Percentiles rank a stretch among this genome's conserved stretches.
Evolutionary conservation across 1,140 invertebrate genomes (phyloP).

Genomic region (Lepidurus arcticus): DNA sequence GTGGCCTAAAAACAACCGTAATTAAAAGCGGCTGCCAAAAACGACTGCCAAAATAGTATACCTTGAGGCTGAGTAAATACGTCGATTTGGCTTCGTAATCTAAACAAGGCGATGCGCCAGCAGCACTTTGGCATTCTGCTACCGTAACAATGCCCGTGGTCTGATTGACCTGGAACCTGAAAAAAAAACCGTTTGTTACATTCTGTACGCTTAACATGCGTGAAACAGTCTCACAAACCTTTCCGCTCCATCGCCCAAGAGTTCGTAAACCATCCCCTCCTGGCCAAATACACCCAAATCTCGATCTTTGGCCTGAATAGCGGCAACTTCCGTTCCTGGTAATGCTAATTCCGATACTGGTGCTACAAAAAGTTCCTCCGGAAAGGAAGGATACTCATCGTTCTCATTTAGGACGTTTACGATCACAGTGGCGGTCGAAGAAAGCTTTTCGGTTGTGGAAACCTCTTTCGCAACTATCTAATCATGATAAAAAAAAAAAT

Average conservation of each 20-base stretch:
- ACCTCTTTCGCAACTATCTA: constrained; percentile 76
- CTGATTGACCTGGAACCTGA: constrained; percentile 68
- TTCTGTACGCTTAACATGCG: too few species aligned
- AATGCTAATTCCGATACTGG: constrained; percentile 64
- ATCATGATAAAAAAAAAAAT: constrained; percentile 24
- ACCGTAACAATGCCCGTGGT: constrained; percentile 75
- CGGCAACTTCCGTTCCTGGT: constrained; percentile 62
- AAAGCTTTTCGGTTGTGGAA: constrained; percentile 64
- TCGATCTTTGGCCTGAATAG: constrained; percentile 71
- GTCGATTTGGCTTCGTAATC: constrained; percentile 77
- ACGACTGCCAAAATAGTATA: constrained; percentile 42
- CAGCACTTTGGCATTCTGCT: constrained; percentile 62
- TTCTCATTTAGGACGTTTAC: constrained; percentile 80
- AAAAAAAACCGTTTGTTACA: constrained; percentile 24
- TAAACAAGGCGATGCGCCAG: constrained; percentile 61
- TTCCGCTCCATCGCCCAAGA: constrained; percentile 76
- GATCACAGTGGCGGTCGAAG: constrained; percentile 79
- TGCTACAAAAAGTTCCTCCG: constrained; percentile 64
- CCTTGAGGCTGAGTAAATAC: constrained; percentile 80
- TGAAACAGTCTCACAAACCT: constrained; percentile 44
- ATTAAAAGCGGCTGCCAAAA: constrained; percentile 16
- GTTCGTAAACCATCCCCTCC: constrained; percentile 74
- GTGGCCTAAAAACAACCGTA: constrained; percentile 56
- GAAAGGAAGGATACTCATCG: constrained; percentile 78
- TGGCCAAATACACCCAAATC: constrained; percentile 72